Base-by-base conservation (phyloP, 1,140 invertebrate species). In the Macrocentrus cingulum region DNA sequence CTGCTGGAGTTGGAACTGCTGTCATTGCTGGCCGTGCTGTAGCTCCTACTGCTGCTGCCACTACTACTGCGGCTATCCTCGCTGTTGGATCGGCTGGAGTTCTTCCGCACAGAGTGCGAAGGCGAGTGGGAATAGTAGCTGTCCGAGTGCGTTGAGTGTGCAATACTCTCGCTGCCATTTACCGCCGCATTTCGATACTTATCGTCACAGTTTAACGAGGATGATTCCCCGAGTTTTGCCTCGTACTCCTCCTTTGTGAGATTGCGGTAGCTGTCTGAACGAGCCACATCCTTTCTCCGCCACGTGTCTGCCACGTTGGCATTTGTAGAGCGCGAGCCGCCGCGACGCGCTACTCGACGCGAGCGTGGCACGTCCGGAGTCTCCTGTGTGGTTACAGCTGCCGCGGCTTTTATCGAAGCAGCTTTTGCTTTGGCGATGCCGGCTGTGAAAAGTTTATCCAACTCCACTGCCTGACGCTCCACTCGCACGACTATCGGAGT, bases 161-260 rank as follows among this genome's bases (percentile, higher is more conserved):
- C 1, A 18, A 37, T 36, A 19, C 7, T 13, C 5, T 54, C 29
- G 16, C 19, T 37, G 8, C 19, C 42, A 36, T 41, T 51, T 4
- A 51, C 1, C 8, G 32, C 25, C 32, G 51, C 51, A 32, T 54
- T 44, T 16, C 32, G 37, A 29, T 52, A 54, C 19, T 59, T 49
- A 23, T 50, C 50, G 7, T 60, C 53, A 19, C 57, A 46, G n/a
- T 36, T 16, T 1, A 15, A 2, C 15, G 52, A 32, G 1, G 61
- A 56, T 1, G 50, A 52, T 1, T 64, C 61, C 1, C 68, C 68
- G 19, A 76, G 70, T 18, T 66, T 75, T 0, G 74, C 77, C 3
- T 79, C 74, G 76, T 76, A 79, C 53, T 80, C 78, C 44, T 79
- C 77, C 50, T 77, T 80, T 0, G 76, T 76, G 4, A 79, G 57